Conservation (phyloP, 2,113 vertebrate species). For the Prietella phreatophila region DNA sequence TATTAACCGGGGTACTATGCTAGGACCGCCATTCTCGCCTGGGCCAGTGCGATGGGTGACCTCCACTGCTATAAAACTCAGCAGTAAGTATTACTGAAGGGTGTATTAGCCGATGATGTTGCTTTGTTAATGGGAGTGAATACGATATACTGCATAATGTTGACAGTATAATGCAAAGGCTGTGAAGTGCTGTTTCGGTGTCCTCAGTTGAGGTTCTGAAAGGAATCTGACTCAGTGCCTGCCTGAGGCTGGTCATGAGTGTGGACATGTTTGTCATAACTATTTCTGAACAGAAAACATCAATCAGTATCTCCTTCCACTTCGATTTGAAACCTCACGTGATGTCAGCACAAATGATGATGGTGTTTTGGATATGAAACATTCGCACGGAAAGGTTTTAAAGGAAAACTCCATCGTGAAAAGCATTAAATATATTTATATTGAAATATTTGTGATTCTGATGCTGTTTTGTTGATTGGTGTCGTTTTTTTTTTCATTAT, state of each 20-base stretch:
- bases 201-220: constrained; percentile 28
- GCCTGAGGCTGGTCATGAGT: neutral
- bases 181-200: constrained; percentile 19
- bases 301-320: constrained; percentile 6
- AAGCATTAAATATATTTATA: neutral
- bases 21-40: constrained; percentile 63
- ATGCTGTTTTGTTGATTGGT: neutral
- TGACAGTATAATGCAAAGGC: constrained; percentile 13
- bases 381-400: neutral
- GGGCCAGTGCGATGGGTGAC: constrained; percentile 65
- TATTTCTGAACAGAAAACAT: constrained; percentile 37
- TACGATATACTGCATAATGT: constrained; percentile 10
- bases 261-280: constrained; percentile 3
- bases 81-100: constrained; percentile 64
- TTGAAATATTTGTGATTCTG: neutral
- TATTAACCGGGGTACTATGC: constrained; percentile 54
- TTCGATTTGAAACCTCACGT: constrained; percentile 6
- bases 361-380: neutral
- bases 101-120: neutral
- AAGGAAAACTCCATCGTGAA: neutral
- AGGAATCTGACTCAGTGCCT: constrained; percentile 18
- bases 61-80: constrained; percentile 69
- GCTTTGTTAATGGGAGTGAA: neutral
- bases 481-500: neutral
- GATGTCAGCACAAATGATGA: constrained; percentile 15